Base-by-base conservation (phyloP, 2,888 invertebrate genomes). In the Morpho deidamia region DNA sequence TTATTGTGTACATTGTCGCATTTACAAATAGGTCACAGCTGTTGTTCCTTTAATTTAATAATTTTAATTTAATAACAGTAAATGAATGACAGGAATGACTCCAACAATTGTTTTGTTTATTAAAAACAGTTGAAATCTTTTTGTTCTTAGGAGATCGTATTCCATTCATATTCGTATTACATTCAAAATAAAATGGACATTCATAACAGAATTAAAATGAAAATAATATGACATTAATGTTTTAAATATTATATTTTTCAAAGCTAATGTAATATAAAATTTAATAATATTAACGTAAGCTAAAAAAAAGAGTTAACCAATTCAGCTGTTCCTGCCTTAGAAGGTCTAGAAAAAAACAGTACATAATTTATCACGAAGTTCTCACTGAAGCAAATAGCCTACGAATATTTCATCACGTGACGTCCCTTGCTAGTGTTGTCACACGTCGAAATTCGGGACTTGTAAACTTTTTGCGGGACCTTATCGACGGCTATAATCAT, bases 291-390 rank as follows among this genome's bases (percentile, higher is more conserved):
- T 23, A 23, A 5, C 23, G 23, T 23, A 23, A 23, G 23, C 23
- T 38, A 32, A 39, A 34, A 48, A n/a, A 46, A 48, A 11, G 33
- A 9, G 11, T 33, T 33, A 7, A 23, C 23, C 23, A 53, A 46
- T 41, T 32, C 33, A 43, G 44, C 11, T 43, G 2, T 32, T 23
- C 23, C 23, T 5, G 3, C 23, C 23, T 5, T 5, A 5, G 23
- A 23, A 38, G 37, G 12, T 45, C 44, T 44, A 46, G 53, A 58
- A 63, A 65, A 66, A 58, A 64, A 59, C 45, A 56, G 23, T 60
- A 66, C 69, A 74, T 71, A 67, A 71, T 68, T 65, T 70, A 74
- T 66, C 65, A 64, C 64, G 58, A 23, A 59, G 57, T 64, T 64
- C 65, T 63, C 67, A 55, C 61, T 55, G 61, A 59, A 58, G 66